These are phyloP conservation scores for Hormaphis cornu DNA, from an alignment of 1,140 invertebrate genomes.

Conservation along the genomic window DNA sequence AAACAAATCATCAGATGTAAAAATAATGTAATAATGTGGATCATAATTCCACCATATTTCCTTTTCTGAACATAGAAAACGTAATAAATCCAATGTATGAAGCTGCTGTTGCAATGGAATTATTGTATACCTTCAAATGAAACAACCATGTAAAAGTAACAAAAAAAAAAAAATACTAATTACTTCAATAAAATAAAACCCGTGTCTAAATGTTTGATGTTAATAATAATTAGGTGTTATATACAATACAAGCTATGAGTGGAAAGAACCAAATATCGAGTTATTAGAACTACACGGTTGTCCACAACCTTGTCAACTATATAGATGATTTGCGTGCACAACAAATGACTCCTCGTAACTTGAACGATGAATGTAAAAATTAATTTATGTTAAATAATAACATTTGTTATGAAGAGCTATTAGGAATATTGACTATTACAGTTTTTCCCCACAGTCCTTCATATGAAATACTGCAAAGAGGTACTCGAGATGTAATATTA, in stretches of 20 bases:
- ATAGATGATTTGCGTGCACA: conserved; percentile 21
- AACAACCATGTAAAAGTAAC: conserved; percentile 1
- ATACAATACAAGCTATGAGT: conserved; percentile 26
- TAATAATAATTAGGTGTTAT: conserved; percentile 3
- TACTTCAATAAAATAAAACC: not conserved
- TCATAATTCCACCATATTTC: conserved; percentile 4
- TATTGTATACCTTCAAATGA: conserved; percentile 5
- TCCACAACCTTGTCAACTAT: conserved; percentile 15
- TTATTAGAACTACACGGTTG: conserved; percentile 26
- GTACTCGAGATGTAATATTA: not conserved
- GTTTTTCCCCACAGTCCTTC: too few species aligned
- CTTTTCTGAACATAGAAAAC: conserved; percentile 5
- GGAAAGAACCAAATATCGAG: conserved; percentile 18
- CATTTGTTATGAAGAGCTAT: too few species aligned
- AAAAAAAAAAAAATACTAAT: not conserved
- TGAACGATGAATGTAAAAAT: conserved; percentile 23
- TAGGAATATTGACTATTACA: too few species aligned
- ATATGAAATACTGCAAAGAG: not conserved
- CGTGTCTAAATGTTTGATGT: not conserved
- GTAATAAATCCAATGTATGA: not conserved
- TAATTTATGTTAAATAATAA: not conserved
- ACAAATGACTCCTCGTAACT: conserved; percentile 9
- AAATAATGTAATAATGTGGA: conserved; percentile 22
- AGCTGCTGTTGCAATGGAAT: conserved; percentile 7
- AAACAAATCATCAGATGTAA: not conserved